Conservation (phyloP, 2,113 vertebrate genomes). For the Bos javanicus region DNA sequence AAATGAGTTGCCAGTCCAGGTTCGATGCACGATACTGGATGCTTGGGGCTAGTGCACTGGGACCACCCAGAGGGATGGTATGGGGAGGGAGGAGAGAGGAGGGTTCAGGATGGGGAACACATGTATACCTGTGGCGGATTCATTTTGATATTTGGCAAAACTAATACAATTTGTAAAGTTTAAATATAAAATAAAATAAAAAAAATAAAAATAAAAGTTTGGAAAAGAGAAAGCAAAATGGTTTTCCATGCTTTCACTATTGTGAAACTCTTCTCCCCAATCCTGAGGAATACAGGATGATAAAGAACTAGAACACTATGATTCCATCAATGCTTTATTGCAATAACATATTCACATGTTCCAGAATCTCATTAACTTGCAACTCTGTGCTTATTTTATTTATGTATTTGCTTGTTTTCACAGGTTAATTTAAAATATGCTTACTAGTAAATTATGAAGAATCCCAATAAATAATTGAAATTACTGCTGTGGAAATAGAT, state of each 20-base stretch:
- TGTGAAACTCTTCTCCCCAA: not conserved
- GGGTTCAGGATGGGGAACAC: too few species aligned
- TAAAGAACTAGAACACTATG: not conserved
- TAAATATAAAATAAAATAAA: too few species aligned
- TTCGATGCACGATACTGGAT: too few species aligned
- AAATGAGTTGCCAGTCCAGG: too few species aligned
- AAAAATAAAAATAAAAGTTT: not conserved
- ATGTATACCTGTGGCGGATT: too few species aligned
- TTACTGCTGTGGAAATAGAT: not conserved
- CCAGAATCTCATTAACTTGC: not conserved
- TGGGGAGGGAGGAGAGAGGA: too few species aligned
- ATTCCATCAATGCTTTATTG: not conserved
- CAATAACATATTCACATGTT: not conserved
- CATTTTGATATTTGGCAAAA: too few species aligned
- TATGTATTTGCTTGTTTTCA: conserved; percentile 18
- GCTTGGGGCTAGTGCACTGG: too few species aligned
- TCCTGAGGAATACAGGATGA: not conserved
- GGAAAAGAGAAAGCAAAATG: not conserved
- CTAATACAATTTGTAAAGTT: too few species aligned
- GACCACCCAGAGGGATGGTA: too few species aligned
- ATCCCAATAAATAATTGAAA: conserved; percentile 17
- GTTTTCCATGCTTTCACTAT: not conserved
- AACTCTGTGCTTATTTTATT: not conserved
- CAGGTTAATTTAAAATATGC: conserved; percentile 26
- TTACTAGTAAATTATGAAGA: not conserved